phyloP scores from a whole-genome alignment of 2,797 vertebrate species.

The Chromis chromis region DNA sequence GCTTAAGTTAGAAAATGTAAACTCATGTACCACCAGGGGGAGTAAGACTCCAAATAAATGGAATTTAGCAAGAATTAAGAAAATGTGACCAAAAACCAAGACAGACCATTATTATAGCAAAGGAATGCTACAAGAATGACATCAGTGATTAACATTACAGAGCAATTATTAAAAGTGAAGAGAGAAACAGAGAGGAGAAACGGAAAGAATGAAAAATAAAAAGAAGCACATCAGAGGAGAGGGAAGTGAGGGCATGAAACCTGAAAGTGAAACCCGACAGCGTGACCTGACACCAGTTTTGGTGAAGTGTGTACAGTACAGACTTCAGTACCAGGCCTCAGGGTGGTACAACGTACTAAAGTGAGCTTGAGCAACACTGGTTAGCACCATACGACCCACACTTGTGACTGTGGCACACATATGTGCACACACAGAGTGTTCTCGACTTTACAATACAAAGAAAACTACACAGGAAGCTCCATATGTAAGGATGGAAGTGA shows the following conservation, averaged over 20 bases:
- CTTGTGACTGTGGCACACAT: slow-evolving; percentile 50
- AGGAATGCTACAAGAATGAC: not conserved
- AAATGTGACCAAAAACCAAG: slow-evolving; percentile 25
- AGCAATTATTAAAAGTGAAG: slow-evolving; percentile 4
- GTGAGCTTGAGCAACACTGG: slow-evolving; percentile 28
- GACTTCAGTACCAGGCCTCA: slow-evolving; percentile 48
- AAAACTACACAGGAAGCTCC: slow-evolving; percentile 44
- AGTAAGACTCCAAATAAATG: slow-evolving; percentile 36
- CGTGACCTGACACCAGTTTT: slow-evolving; percentile 40
- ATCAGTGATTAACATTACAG: slow-evolving; percentile 6
- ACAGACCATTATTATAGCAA: slow-evolving; percentile 9
- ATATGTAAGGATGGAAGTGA: slow-evolving; percentile 8
- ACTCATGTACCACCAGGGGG: slow-evolving; percentile 66
- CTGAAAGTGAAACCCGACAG: slow-evolving; percentile 58
- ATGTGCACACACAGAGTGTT: not conserved
- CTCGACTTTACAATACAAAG: slow-evolving; percentile 6
- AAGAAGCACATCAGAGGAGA: slow-evolving; percentile 24
- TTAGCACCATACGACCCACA: slow-evolving; percentile 12
- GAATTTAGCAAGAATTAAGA: slow-evolving; percentile 1
- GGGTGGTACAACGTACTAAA: slow-evolving; percentile 42
- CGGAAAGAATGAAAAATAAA: slow-evolving; percentile 10
- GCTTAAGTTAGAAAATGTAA: not conserved
- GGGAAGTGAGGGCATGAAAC: slow-evolving; percentile 57
- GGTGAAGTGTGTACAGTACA: slow-evolving; percentile 35
- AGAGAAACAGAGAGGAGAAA: not conserved